Percentiles rank a stretch among this genome's conserved stretches.
These are phyloP conservation scores for Acipenser transmontanus DNA, from an alignment of 2,797 vertebrate genomes.

Conservation along the genomic window DNA sequence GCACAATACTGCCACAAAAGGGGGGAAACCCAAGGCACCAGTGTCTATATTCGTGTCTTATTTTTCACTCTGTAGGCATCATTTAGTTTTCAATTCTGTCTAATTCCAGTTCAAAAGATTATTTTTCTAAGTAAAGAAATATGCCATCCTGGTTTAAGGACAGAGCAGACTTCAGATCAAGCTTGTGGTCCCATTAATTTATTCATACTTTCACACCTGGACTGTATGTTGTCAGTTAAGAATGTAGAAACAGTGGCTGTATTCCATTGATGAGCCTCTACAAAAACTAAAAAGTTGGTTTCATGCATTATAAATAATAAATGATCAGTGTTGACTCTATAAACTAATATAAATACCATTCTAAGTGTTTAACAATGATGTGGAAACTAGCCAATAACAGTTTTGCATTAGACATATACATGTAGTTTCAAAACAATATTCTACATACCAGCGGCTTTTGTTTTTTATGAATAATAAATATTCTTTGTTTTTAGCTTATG, in stretches of 20 bases:
- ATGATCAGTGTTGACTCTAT: background rate
- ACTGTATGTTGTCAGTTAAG: background rate
- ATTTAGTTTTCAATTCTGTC: background rate
- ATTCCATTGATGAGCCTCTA: background rate
- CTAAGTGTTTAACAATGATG: background rate
- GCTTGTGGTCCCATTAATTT: background rate
- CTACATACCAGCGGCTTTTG: too few species aligned
- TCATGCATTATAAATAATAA: background rate
- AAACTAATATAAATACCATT: background rate
- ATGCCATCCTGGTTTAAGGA: background rate
- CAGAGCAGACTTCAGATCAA: background rate
- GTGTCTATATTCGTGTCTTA: background rate
- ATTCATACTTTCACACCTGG: background rate
- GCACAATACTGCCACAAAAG: background rate
- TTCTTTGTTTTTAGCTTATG: too few species aligned
- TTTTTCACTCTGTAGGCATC: background rate
- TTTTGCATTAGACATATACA: background rate
- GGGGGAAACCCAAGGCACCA: constrained; percentile 4
- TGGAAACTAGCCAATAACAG: background rate
- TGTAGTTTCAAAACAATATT: background rate
- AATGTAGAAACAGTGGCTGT: background rate
- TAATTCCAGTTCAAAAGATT: background rate
- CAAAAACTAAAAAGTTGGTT: background rate
- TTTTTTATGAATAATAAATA: too few species aligned
- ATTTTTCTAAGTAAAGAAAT: background rate